Conservation (phyloP, 2,797 vertebrate species). For the Peromyscus eremicus region DNA sequence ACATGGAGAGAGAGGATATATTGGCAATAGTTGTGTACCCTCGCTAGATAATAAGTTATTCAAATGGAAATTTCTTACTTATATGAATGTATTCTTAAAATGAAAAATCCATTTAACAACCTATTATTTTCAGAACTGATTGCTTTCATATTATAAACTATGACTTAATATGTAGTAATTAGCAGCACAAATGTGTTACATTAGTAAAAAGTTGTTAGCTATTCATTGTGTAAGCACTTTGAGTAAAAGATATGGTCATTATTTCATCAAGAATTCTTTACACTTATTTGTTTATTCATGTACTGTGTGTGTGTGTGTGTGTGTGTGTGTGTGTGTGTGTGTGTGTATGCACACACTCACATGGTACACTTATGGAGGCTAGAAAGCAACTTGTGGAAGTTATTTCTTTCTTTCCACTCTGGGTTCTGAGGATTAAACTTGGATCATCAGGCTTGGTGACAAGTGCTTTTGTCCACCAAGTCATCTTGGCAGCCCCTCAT, state of each 20-base stretch:
- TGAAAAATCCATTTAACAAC: conserved; percentile 56
- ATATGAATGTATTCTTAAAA: not conserved
- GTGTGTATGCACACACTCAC: not conserved
- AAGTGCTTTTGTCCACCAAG: not conserved
- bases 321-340: not conserved
- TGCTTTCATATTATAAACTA: conserved; percentile 38
- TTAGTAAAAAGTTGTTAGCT: conserved; percentile 42
- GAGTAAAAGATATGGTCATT: conserved; percentile 25
- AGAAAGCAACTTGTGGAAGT: not conserved
- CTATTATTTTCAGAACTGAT: conserved; percentile 36
- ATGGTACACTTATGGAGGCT: not conserved
- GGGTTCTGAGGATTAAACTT: not conserved
- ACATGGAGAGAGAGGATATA: not conserved
- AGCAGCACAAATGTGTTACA: not conserved
- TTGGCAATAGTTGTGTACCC: conserved; percentile 45
- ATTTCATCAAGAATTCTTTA: conserved; percentile 47
- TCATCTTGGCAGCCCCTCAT: not conserved
- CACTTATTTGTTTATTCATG: not conserved
- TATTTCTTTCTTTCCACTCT: not conserved
- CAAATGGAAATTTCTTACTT: conserved; percentile 51
- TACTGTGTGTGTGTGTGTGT: not conserved
- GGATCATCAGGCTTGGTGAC: not conserved
- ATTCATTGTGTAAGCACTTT: conserved; percentile 21
- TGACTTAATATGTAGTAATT: conserved; percentile 55
- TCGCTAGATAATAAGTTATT: conserved; percentile 41